Conservation (phyloP, 35 echinoderm and acorn worm genomes). For the Hemicentrotus pulcherrimus region DNA sequence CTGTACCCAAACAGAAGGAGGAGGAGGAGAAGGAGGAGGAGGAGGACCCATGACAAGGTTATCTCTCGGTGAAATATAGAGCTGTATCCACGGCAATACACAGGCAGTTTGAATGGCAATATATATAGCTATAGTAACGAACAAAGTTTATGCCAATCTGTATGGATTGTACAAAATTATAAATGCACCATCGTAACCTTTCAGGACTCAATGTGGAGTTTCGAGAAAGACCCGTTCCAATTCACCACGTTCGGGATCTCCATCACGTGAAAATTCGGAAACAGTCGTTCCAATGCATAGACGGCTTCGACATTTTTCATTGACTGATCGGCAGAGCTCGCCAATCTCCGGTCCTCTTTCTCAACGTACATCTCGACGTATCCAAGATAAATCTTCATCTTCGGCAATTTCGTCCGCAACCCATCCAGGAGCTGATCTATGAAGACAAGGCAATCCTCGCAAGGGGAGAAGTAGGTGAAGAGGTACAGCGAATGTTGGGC, state of each 20-base stretch:
- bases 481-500: slow-evolving; percentile 19
- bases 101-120: no score
- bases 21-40: no score
- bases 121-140: no score
- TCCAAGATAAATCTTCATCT: neutral
- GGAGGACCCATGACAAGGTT: no score
- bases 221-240: neutral
- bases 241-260: slow-evolving; percentile 26
- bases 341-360: neutral
- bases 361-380: slow-evolving; percentile 46
- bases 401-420: neutral
- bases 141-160: no score
- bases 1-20: no score
- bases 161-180: no score
- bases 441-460: slow-evolving; percentile 21
- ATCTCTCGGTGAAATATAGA: no score
- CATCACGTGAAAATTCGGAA: neutral
- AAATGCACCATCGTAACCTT: no score
- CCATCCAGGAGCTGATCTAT: slow-evolving; percentile 15
- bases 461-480: slow-evolving; percentile 35
- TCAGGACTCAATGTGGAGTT: neutral
- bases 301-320: neutral
- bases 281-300: neutral
- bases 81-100: no score
- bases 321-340: neutral